Base-by-base conservation (phyloP, 2,797 vertebrate genomes). In the Anniella stebbinsi region DNA sequence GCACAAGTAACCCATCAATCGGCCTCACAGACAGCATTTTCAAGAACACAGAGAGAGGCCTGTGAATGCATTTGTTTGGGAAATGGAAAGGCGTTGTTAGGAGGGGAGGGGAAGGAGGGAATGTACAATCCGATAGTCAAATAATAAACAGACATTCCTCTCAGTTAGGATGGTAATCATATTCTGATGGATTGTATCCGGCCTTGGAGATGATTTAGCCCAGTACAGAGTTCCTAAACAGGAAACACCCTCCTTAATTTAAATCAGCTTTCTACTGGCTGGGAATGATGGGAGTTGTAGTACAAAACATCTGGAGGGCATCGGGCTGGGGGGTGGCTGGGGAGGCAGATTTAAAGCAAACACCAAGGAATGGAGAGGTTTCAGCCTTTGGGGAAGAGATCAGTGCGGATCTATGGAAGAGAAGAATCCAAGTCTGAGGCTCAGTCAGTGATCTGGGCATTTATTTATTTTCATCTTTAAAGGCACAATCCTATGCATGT, bases 61-160 rank as follows among this genome's bases (percentile, higher is more conserved):
- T 45, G 66, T n/a, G 36, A 33, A 51, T 21, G 3, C 67, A 33
- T 73, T 80, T 84, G 73, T 86, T 48, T 84, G 90, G 81, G 48
- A 28, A 69, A 38, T 54, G 38, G 72, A 57, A 15, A 63, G 15
- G 23, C 12, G 13, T 48, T 5, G 8, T 9, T 30, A 33, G 30
- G 33, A 8, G 7, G 25, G 7, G 25, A 36, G 60, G 33, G 30
- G 28, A 10, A 7, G 8, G 2, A 67, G 17, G 33, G 48, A 80
- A 48, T 60, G 69, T 10, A n/a, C 57, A 86, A 76, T 66, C 76
- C n/a, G 2, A 36, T 21, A 67, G 69, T 30, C 76, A 86, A 88
- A 81, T 73, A 76, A 91, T 25, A 88, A 88, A 82, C 75, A 88
- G 41, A 41, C 83, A 15, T 69, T 69, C 77, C 48, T 86, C 72